phyloP scores from a whole-genome alignment of 2,888 invertebrate genomes.

The Polia nebulosa region DNA sequence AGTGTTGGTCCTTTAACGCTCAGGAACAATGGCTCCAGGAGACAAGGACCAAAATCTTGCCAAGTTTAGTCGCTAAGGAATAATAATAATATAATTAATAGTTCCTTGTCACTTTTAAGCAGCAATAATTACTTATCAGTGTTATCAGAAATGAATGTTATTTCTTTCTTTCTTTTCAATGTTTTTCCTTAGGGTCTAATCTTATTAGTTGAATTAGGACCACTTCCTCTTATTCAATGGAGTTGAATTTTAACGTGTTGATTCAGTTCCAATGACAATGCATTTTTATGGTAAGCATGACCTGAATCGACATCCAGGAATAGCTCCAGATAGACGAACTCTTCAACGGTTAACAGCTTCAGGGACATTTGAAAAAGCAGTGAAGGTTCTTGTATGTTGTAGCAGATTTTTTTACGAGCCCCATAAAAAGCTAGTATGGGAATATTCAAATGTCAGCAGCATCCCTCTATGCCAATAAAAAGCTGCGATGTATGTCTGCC shows the following conservation, averaged over 20 bases:
- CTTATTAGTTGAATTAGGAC: too few relatives aligned
- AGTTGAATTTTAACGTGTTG: too few relatives aligned
- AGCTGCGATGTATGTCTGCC: not conserved
- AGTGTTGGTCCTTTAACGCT: slow-evolving; percentile 37
- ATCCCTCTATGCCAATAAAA: not conserved
- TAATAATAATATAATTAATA: too few relatives aligned
- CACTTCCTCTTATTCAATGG: too few relatives aligned
- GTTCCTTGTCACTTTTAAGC: slow-evolving; percentile 20
- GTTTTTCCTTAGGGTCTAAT: too few relatives aligned
- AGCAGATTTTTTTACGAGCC: not conserved
- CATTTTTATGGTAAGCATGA: too few relatives aligned
- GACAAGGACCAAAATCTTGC: slow-evolving; percentile 40
- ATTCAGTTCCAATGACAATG: too few relatives aligned
- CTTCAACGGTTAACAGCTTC: too few relatives aligned
- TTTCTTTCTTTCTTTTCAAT: not conserved
- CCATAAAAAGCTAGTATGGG: not conserved
- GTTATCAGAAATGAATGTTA: not conserved
- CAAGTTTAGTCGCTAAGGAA: slow-evolving; percentile 24
- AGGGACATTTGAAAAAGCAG: not conserved
- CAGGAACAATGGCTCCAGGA: slow-evolving; percentile 28
- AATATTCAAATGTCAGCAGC: not conserved
- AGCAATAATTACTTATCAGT: not conserved
- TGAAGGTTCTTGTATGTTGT: not conserved
- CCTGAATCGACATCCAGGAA: too few relatives aligned
- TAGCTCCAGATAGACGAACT: too few relatives aligned